Base-by-base conservation (phyloP, 1,140 invertebrate species). In the Adoxophyes honmai region DNA sequence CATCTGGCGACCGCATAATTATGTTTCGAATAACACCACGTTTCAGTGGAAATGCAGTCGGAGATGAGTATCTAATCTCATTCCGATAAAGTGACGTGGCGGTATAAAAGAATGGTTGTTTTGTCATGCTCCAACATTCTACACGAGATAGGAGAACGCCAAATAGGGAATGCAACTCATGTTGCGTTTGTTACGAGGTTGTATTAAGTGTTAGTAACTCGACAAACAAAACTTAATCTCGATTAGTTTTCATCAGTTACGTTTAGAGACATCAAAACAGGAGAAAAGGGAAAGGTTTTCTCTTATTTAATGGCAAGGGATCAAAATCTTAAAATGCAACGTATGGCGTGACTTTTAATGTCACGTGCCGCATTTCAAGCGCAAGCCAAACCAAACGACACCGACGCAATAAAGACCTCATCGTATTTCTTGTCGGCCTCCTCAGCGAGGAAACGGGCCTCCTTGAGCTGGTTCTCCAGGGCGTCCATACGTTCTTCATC, bases 371-470 rank as follows among this genome's bases (percentile, higher is more conserved):
- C 21, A 28, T 28, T 28, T 74, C 54, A 67, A 76, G 71, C 75
- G 70, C 66, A 79, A 75, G 67, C 68, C 70, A 81, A 79, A 79
- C 69, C 75, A 84, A 81, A 88, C 85, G 76, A 86, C 82, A 82
- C 72, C 72, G 67, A 80, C 77, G 85, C 76, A 78, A 69, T 78
- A 86, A 81, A 76, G 75, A 88, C 99, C 98, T 99, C 99, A 96
- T 99, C 99, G 92, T 99, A 99, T 99, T 99, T 99, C 92, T 99
- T 97, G 94, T 99, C 99, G 85, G 99, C 98, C 91, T 99, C 99
- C 92, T 99, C 99, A 90, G 99, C 98, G 86, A 99, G 94, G 94
- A 99, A 98, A 90, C 98, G 95, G 89, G 98, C 98, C 91, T 99
- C 98, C 93, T 99, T 99, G 87, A 99, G 93, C 91, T 99, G 98